phyloP scores from a whole-genome alignment of 2,888 invertebrate genomes.

The Stictocephala bisonia region DNA sequence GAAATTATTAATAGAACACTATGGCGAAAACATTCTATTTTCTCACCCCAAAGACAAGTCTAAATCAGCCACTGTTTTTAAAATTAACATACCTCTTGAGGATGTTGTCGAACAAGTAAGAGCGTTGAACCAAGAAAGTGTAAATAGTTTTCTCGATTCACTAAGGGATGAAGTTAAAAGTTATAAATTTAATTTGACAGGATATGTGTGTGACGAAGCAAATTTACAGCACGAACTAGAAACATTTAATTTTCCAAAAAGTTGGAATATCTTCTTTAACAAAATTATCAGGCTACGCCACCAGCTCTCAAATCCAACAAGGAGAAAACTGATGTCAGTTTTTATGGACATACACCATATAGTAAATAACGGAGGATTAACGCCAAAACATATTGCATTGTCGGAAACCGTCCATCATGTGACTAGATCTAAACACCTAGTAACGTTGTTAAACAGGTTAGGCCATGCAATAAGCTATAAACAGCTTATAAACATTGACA shows the following conservation, averaged over 20 bases:
- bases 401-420: constrained; percentile 17
- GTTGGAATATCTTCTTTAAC: constrained; percentile 6
- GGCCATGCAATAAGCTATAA: constrained; percentile 33
- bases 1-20: constrained; percentile 14
- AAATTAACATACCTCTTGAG: constrained; percentile 10
- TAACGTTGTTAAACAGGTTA: constrained; percentile 19
- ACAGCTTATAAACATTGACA: constrained; percentile 27
- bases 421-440: constrained; percentile 20
- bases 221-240: constrained; percentile 3
- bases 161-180: constrained; percentile 11
- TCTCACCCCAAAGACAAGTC: constrained; percentile 22
- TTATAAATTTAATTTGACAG: constrained; percentile 18
- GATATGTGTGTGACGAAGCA: constrained; percentile 25
- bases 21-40: constrained; percentile 11
- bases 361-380: constrained; percentile 14
- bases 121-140: neutral
- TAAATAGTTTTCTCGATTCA: neutral
- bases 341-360: constrained; percentile 30
- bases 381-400: constrained; percentile 30
- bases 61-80: constrained; percentile 12
- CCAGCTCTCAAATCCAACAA: constrained; percentile 22
- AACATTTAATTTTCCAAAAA: constrained; percentile 12
- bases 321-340: constrained; percentile 31
- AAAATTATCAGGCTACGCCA: constrained; percentile 4
- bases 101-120: constrained; percentile 6